Evolutionary conservation across 2,113 vertebrate species (phyloP), one percentile per base, ranked within the genome.

Genomic region (Melierax canorus): DNA sequence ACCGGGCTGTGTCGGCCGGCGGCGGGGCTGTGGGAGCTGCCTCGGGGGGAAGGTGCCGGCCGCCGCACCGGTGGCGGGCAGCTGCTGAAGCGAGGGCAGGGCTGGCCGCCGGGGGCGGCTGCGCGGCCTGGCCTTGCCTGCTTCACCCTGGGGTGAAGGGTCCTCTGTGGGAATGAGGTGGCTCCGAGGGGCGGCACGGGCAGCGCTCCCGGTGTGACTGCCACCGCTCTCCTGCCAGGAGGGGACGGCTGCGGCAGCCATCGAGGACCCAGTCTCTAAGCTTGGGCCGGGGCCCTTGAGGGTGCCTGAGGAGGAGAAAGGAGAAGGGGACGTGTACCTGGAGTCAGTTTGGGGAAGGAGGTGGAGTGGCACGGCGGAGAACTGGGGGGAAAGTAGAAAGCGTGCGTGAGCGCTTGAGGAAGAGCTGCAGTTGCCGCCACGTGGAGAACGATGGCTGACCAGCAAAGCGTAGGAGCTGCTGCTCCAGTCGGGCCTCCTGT

Each of bases 261-360:
- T 5, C 2, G 34, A 2, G 22, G 5, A 4, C 14, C 7, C 84
- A 6, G 2, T 4, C 2, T 1, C 45, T 4, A 0, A 7, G 53
- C 62, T 6, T 2, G 60, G 43, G 27, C 8, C 41, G 4, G 76
- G 32, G 77, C 45, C 22, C 20, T 9, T 1, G 41, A 48, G 26
- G 7, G 4, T 2, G 20, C 22, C 1, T 2, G 41, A 4, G 1
- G 55, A 19, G 22, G 22, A 15, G 36, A 2, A 39, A 5, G 29
- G 51, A 26, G 38, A 8, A 1, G 16, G 29, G 67, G 18, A 2
- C 11, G 1, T 8, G 1, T 7, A n/a, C 21, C 9, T 10, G 53
- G 53, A 7, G 53, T 55, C 53, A 19, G 17, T 30, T 30, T 30
- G 34, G 45, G 66, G 53, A 24, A 39, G 19, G 39, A 15, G 46